Evolutionary conservation across 2,888 invertebrate genomes (phyloP), one percentile per base, ranked within the genome.

Genomic region (Agonopterix heracliana): DNA sequence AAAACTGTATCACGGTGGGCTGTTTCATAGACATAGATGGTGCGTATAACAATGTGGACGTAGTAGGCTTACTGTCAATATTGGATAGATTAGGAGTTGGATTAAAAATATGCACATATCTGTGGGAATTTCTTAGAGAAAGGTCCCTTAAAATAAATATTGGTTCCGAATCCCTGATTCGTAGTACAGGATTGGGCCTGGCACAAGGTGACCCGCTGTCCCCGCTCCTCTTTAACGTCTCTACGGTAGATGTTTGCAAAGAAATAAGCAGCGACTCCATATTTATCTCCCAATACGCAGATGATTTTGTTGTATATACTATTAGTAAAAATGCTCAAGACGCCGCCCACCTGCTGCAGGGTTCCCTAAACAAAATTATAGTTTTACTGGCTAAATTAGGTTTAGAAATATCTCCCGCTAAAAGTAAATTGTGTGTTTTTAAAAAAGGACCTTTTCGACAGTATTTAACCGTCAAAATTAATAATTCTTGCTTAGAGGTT

Each of bases 121-220:
- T 48, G 7, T 48, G 48, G 48, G 11, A 17, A 9, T 44, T 40
- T 34, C 26, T 48, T 9, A 26, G 13, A 10, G 17, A 26, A 38
- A 43, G 48, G n/a, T 5, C 3, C 9, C 4, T 49, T 17, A 49
- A 51, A n/a, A 2, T 40, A 9, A 7, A 3, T 10, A 2, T 13
- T 12, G 41, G 46, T 7, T 10, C 45, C 11, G 2, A 4, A n/a
- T 45, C 17, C 9, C 14, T 43, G 5, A 1, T n/a, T 9, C 41
- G 54, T 12, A 11, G 3, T 36, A 44, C 38, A 8, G 34, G 44
- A 7, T 8, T 3, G 5, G 48, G 48, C 9, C 13, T 63, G 10
- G 55, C 63, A 0, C 64, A 63, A 17, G 61, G 61, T 0, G 62
- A 63, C 11, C 63, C 61, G 0, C 5, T 61, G 4, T 60, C 63